A percentile compares a stretch with the other conserved stretches of the same genome.
Evolutionary conservation across 2,888 invertebrate species (phyloP).

Genomic region (Agrochola litura): DNA sequence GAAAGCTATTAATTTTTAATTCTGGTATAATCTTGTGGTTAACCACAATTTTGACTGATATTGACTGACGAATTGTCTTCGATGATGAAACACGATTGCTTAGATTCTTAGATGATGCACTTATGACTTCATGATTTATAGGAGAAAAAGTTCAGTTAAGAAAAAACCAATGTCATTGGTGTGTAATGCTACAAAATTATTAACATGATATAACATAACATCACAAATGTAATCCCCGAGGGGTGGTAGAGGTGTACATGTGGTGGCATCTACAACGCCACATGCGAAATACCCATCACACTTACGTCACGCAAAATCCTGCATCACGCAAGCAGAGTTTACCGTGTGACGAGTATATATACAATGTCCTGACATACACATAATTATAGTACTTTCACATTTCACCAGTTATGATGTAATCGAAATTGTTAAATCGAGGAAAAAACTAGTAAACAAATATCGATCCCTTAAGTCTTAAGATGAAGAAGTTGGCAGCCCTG

Average conservation of each 20-base stretch:
- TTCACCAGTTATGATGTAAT: not conserved
- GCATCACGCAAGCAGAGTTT: no score
- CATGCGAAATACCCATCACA: no score
- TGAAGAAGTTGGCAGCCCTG: slow-evolving; percentile 27
- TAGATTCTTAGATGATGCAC: not conserved
- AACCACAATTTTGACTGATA: not conserved
- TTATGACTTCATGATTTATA: not conserved
- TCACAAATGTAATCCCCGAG: not conserved
- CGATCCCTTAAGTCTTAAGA: not conserved
- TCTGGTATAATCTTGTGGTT: not conserved
- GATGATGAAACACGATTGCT: not conserved
- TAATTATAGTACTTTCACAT: not conserved
- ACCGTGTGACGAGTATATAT: no score
- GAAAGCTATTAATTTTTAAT: not conserved
- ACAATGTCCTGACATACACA: no score
- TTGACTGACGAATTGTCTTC: not conserved
- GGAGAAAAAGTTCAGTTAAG: no score
- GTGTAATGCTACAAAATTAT: not conserved
- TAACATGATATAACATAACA: no score
- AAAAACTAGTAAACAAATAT: not conserved
- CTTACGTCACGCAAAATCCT: no score
- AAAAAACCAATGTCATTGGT: not conserved
- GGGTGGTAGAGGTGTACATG: not conserved
- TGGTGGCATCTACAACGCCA: no score
- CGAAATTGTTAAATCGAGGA: not conserved